Percentiles rank a stretch among this genome's conserved stretches.
These are phyloP conservation scores for Camponotus vicinus DNA, from an alignment of 1,140 invertebrate genomes.

Conservation along the genomic window DNA sequence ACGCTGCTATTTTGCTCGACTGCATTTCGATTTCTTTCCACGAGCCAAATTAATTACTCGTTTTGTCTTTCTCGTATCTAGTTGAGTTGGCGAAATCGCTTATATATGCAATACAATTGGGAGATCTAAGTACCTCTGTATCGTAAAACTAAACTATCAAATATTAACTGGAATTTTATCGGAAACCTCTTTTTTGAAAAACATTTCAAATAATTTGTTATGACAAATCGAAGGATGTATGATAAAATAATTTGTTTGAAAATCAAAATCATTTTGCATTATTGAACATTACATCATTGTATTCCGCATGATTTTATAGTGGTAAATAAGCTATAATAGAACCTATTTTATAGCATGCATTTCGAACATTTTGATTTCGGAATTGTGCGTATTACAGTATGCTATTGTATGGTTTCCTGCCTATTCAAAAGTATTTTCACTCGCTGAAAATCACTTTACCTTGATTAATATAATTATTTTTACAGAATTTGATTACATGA, in stretches of 20 bases:
- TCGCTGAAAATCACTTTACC: background rate
- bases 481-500: conserved; percentile 1
- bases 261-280: background rate
- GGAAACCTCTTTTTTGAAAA: background rate
- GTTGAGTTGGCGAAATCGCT: background rate
- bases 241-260: background rate
- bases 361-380: background rate
- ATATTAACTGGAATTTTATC: background rate
- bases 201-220: background rate
- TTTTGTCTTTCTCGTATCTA: conserved; percentile 27
- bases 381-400: background rate
- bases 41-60: conserved; percentile 37
- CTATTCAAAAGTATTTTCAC: background rate
- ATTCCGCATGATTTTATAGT: background rate
- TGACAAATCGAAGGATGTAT: background rate
- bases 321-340: background rate
- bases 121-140: background rate
- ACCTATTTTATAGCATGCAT: background rate
- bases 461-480: conserved; percentile 25
- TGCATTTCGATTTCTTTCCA: conserved; percentile 36
- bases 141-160: conserved; percentile 8
- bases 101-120: background rate
- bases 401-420: background rate
- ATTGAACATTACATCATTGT: background rate
- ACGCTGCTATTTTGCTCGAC: background rate